A percentile compares a stretch with the other conserved stretches of the same genome.
Evolutionary conservation across 2,888 invertebrate species (phyloP).

Genomic region (Agriopis aurantiaria): DNA sequence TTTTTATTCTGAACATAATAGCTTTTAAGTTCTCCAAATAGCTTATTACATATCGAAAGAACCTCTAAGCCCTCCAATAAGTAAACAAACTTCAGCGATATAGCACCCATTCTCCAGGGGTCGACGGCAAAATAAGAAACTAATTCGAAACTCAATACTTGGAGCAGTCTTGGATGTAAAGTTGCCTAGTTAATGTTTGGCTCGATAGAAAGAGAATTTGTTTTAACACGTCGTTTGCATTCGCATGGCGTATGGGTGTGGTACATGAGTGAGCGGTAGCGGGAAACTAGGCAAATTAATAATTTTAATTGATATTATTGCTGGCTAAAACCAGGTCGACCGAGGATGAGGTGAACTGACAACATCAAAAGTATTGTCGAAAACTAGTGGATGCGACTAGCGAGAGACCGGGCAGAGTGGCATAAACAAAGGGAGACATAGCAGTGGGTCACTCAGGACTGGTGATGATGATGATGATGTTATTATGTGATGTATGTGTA

Average conservation of each 20-base stretch:
- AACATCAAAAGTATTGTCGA: too few relatives aligned
- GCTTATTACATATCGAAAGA: conserved; percentile 8
- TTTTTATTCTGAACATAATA: neutral
- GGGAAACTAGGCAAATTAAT: neutral
- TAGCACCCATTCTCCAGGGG: conserved; percentile 34
- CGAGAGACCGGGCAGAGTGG: too few relatives aligned
- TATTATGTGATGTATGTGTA: too few relatives aligned
- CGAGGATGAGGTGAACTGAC: too few relatives aligned
- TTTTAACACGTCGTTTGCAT: conserved; percentile 71
- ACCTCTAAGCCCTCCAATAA: conserved; percentile 12
- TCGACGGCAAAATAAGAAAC: conserved; percentile 49
- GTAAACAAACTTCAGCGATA: conserved; percentile 46
- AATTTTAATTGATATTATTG: neutral
- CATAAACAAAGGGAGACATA: too few relatives aligned
- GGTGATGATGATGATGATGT: too few relatives aligned
- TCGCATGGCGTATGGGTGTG: conserved; percentile 54
- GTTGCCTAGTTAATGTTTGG: conserved; percentile 61
- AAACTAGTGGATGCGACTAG: too few relatives aligned
- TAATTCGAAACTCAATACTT: conserved; percentile 53
- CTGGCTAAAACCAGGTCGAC: too few relatives aligned
- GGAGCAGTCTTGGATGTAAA: conserved; percentile 51
- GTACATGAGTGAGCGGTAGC: conserved; percentile 24
- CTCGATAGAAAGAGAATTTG: conserved; percentile 60
- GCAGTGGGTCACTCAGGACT: too few relatives aligned
- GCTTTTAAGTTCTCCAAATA: neutral